phyloP scores from a whole-genome alignment of 2,888 invertebrate genomes.

The Timema cristinae region DNA sequence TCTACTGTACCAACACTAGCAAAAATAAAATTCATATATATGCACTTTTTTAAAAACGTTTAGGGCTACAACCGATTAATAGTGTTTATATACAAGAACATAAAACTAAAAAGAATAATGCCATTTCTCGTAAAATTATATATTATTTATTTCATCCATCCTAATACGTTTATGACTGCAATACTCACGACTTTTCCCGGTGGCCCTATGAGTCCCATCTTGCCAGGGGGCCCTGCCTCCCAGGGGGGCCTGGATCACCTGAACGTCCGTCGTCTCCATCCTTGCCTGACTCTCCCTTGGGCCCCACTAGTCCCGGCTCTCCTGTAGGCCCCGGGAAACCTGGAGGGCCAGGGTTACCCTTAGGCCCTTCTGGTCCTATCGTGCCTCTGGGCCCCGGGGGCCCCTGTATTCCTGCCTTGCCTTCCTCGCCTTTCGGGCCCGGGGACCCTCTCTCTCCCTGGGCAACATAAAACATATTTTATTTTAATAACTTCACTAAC shows the following conservation, averaged over 20 bases:
- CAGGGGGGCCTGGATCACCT: slow-evolving; percentile 61
- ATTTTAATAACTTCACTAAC: too few relatives aligned
- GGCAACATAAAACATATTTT: slow-evolving; percentile 16
- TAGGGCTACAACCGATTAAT: too few relatives aligned
- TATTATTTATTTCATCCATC: too few relatives aligned
- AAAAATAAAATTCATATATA: too few relatives aligned
- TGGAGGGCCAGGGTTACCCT: slow-evolving; percentile 66
- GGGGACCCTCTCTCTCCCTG: slow-evolving; percentile 66
- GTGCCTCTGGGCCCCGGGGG: slow-evolving; percentile 61
- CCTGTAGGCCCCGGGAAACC: slow-evolving; percentile 75
- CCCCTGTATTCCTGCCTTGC: slow-evolving; percentile 62
- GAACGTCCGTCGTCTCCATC: slow-evolving; percentile 71
- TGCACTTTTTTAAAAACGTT: too few relatives aligned
- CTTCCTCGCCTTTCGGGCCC: slow-evolving; percentile 80
- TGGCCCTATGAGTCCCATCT: slow-evolving; percentile 64
- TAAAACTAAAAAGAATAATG: too few relatives aligned
- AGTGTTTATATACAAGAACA: too few relatives aligned
- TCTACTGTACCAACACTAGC: too few relatives aligned
- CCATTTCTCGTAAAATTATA: too few relatives aligned
- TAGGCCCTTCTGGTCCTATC: slow-evolving; percentile 68
- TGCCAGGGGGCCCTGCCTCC: slow-evolving; percentile 46
- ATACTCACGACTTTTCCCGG: slow-evolving; percentile 59
- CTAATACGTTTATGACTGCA: too few relatives aligned
- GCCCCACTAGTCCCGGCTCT: slow-evolving; percentile 63
- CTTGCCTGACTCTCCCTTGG: slow-evolving; percentile 69